phyloP scores from a whole-genome alignment of 2,113 vertebrate species.

The Pseudorhombus dupliciocellatus region DNA sequence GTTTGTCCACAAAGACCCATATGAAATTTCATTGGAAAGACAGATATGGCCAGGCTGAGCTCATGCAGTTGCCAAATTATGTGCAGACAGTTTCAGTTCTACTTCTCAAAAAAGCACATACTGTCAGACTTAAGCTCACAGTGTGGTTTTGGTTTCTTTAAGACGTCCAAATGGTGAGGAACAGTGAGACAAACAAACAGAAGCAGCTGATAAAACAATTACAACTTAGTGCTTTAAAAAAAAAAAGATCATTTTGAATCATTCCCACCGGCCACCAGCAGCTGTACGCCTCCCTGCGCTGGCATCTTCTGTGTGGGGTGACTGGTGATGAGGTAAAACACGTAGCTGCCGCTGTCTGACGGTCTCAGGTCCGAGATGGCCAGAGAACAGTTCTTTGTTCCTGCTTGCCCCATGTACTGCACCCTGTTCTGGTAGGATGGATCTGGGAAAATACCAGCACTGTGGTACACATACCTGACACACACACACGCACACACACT shows the following conservation, averaged over 20 bases:
- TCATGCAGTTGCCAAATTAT: not conserved
- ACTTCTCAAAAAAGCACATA: slow-evolving; percentile 32
- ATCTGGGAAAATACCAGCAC: slow-evolving; percentile 66
- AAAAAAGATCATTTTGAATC: too few relatives aligned
- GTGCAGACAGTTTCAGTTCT: slow-evolving; percentile 31
- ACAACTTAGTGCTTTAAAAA: too few relatives aligned
- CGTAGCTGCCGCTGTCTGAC: slow-evolving; percentile 75
- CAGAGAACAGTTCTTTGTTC: slow-evolving; percentile 76
- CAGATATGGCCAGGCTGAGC: not conserved
- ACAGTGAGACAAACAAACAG: too few relatives aligned
- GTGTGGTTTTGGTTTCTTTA: not conserved
- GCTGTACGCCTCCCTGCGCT: slow-evolving; percentile 70
- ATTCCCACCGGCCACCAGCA: slow-evolving; percentile 70
- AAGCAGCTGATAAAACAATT: too few relatives aligned
- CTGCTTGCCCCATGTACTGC: slow-evolving; percentile 68
- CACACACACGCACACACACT: not conserved
- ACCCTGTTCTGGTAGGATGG: slow-evolving; percentile 68
- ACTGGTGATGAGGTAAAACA: slow-evolving; percentile 79
- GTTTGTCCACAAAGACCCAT: not conserved
- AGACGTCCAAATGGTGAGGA: too few relatives aligned
- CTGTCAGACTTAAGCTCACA: not conserved
- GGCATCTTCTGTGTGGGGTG: slow-evolving; percentile 76
- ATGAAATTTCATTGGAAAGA: too few relatives aligned
- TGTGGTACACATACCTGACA: slow-evolving; percentile 78
- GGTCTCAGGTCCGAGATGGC: slow-evolving; percentile 69